phyloP scores from a whole-genome alignment of 23 tunicate genomes.

The Diplosoma virens region DNA sequence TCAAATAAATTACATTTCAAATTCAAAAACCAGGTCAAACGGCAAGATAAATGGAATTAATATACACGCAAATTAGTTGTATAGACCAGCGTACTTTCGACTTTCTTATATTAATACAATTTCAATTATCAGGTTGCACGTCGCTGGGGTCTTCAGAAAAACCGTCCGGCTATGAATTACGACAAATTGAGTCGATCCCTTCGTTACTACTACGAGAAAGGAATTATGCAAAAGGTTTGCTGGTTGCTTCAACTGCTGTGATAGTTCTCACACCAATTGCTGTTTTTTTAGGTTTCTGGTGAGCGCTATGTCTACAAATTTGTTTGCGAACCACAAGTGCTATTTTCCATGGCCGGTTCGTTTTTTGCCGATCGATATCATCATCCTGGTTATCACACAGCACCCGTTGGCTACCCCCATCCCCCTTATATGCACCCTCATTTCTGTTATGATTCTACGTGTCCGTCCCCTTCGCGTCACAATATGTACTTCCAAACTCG shows the following conservation, averaged over 20 bases:
- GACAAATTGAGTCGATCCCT: conserved; percentile 93
- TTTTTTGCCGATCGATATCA: conserved; percentile 47
- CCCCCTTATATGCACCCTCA: neutral
- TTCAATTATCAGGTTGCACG: conserved; percentile 89
- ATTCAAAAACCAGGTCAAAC: too few relatives aligned
- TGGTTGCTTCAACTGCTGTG: neutral
- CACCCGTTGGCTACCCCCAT: conserved; percentile 27
- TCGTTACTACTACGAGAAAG: conserved; percentile 96
- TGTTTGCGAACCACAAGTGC: conserved; percentile 77
- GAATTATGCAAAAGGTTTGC: conserved; percentile 92
- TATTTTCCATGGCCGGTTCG: conserved; percentile 90
- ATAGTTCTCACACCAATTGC: neutral
- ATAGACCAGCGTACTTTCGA: too few relatives aligned
- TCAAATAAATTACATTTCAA: too few relatives aligned
- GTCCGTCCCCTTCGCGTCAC: too few relatives aligned
- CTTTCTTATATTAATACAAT: too few relatives aligned
- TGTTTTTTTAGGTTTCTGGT: conserved; percentile 75
- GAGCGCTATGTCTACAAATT: conserved; percentile 98
- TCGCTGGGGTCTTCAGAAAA: conserved; percentile 96
- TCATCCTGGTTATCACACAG: conserved; percentile 25
- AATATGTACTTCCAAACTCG: neutral
- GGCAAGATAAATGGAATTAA: too few relatives aligned
- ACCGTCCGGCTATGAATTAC: conserved; percentile 97
- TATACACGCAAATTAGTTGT: too few relatives aligned
- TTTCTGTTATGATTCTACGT: too few relatives aligned